Evolutionary conservation across 1,140 invertebrate species (phyloP).

Genomic region (Centruroides vittatus): DNA sequence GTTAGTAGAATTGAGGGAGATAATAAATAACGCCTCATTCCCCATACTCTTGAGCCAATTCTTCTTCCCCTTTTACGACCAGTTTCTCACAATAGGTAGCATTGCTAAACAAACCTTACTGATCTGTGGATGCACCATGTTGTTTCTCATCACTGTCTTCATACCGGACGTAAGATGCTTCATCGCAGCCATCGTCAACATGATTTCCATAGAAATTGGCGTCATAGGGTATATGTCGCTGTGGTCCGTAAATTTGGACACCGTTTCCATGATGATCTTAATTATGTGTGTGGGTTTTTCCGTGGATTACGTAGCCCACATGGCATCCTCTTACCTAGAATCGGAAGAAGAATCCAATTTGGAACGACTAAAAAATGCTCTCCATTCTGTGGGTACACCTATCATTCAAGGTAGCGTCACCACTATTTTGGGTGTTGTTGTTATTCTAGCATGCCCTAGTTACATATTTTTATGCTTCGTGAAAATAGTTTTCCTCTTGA

Average conservation of each 20-base stretch:
- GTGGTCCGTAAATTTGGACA: slow-evolving; percentile 87
- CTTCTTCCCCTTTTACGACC: slow-evolving; percentile 85
- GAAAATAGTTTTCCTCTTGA: slow-evolving; percentile 92
- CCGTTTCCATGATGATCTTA: slow-evolving; percentile 95
- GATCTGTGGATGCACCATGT: slow-evolving; percentile 82
- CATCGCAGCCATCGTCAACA: slow-evolving; percentile 85
- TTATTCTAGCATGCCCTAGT: slow-evolving; percentile 71
- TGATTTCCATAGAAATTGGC: slow-evolving; percentile 84
- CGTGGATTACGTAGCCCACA: slow-evolving; percentile 92
- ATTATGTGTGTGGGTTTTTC: slow-evolving; percentile 98
- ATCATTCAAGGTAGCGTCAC: slow-evolving; percentile 89
- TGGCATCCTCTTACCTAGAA: slow-evolving; percentile 90
- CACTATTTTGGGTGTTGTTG: slow-evolving; percentile 76
- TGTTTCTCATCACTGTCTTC: slow-evolving; percentile 85
- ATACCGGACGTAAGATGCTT: slow-evolving; percentile 87
- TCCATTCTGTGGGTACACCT: slow-evolving; percentile 78
- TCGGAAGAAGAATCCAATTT: slow-evolving; percentile 33
- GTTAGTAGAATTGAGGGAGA: slow-evolving; percentile 57
- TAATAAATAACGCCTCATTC: slow-evolving; percentile 57
- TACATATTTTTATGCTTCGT: slow-evolving; percentile 96
- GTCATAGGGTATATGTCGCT: slow-evolving; percentile 91
- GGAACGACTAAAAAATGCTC: slow-evolving; percentile 64
- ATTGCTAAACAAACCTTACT: slow-evolving; percentile 84
- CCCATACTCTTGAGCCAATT: slow-evolving; percentile 84
- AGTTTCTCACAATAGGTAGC: slow-evolving; percentile 80